Evolutionary conservation across 2,888 invertebrate species (phyloP).

Genomic region (Hydroisotoma schaefferi): DNA sequence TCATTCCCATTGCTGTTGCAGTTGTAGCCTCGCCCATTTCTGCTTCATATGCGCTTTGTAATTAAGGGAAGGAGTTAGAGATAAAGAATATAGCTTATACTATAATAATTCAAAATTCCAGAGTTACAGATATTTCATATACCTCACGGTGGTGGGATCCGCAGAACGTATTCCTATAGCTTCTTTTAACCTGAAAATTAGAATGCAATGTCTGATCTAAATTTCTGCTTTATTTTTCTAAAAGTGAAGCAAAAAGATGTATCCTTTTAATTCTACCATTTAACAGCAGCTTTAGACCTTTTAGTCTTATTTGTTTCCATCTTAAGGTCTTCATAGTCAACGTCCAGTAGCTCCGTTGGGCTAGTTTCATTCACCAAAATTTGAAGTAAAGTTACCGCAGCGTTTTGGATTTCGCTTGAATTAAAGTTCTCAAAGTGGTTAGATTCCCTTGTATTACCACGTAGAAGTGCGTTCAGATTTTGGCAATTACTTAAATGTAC

Average conservation of each 20-base stretch:
- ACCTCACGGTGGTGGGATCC: no score
- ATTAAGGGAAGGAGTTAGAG: background rate
- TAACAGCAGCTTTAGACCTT: constrained; percentile 3
- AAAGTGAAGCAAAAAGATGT: background rate
- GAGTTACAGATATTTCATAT: background rate
- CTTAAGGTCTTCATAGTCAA: background rate
- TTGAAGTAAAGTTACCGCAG: no score
- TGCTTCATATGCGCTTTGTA: background rate
- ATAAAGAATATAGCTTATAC: background rate
- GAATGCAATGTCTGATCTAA: background rate
- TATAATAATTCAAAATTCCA: background rate
- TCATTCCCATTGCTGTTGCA: background rate
- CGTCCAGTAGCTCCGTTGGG: background rate
- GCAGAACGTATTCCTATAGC: background rate
- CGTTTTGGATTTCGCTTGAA: no score
- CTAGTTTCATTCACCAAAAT: background rate
- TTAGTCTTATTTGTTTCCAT: constrained; percentile 10
- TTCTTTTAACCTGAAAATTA: background rate
- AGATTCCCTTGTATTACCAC: background rate
- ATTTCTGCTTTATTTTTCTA: background rate
- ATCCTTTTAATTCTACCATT: constrained; percentile 4
- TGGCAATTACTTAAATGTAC: no score
- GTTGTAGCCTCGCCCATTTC: background rate
- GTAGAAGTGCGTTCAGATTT: background rate
- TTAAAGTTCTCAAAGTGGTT: no score